Conservation (phyloP, 2,888 invertebrate genomes). For the Ptilodon capucinus region DNA sequence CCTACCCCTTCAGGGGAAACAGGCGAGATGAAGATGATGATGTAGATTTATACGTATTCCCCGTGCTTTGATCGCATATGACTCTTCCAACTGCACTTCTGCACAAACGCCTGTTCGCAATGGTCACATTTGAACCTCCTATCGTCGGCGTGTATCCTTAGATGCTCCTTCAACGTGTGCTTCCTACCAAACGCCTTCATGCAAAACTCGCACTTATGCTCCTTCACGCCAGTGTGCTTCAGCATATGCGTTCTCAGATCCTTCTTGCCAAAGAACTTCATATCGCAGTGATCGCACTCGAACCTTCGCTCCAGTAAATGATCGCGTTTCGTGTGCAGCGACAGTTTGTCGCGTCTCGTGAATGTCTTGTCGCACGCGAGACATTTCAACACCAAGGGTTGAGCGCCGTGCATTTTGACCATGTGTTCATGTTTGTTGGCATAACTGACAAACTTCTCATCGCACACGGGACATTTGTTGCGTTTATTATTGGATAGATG, state of each 20-base stretch:
- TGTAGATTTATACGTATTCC: constrained; percentile 12
- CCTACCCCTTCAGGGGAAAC: too few relatives aligned
- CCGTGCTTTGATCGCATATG: constrained; percentile 58
- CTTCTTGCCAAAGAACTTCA: constrained; percentile 42
- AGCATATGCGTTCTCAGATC: constrained; percentile 40
- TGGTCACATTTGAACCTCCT: constrained; percentile 32
- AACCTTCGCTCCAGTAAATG: constrained; percentile 48
- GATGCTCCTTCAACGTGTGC: constrained; percentile 43
- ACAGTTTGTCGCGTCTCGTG: constrained; percentile 18
- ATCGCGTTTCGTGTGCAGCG: constrained; percentile 37
- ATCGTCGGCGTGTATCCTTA: constrained; percentile 40
- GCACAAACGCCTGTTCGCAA: constrained; percentile 35
- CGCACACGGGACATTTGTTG: constrained; percentile 42
- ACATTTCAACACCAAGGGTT: constrained; percentile 29
- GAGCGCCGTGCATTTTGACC: constrained; percentile 28
- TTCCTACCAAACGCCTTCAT: constrained; percentile 41
- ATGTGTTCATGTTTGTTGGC: constrained; percentile 33
- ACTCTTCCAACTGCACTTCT: constrained; percentile 54
- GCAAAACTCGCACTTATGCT: constrained; percentile 47
- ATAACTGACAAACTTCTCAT: constrained; percentile 23
- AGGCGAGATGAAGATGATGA: too few relatives aligned
- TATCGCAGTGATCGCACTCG: constrained; percentile 46
- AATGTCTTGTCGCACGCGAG: constrained; percentile 54
- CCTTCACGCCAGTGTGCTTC: constrained; percentile 39
- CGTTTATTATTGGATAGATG: constrained; percentile 32